Percentiles rank a stretch among this genome's conserved stretches.
Conservation (phyloP, 2,797 vertebrate genomes). For the Siniperca scherzeri region DNA sequence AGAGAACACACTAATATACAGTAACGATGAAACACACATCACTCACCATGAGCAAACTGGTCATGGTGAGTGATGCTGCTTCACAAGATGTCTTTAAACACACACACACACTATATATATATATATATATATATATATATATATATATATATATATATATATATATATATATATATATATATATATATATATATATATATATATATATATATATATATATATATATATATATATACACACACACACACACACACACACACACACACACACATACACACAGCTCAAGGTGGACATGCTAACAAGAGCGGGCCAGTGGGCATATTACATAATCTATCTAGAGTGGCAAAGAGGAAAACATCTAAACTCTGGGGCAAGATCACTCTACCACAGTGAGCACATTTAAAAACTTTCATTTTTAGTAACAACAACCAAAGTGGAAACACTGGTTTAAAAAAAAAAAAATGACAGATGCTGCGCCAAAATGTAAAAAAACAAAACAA, state of each 20-base stretch:
- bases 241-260: too few relatives aligned
- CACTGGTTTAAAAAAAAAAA: constrained; percentile 14
- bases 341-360: constrained; percentile 29
- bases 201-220: too few relatives aligned
- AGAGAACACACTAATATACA: not conserved
- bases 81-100: not conserved
- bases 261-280: too few relatives aligned
- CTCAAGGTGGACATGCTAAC: not conserved
- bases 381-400: constrained; percentile 35
- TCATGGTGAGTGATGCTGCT: not conserved
- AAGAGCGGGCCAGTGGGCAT: not conserved
- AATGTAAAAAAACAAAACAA: constrained; percentile 27
- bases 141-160: too few relatives aligned
- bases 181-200: too few relatives aligned
- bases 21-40: not conserved
- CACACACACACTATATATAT: too few relatives aligned
- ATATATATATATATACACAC: too few relatives aligned
- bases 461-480: constrained; percentile 27
- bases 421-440: constrained; percentile 51
- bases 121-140: too few relatives aligned
- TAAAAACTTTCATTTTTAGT: constrained; percentile 47
- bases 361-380: constrained; percentile 32
- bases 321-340: constrained; percentile 22
- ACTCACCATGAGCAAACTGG: too few relatives aligned
- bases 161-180: too few relatives aligned